A percentile compares a stretch with the other conserved stretches of the same genome.
Conservation (phyloP, 2,113 vertebrate genomes). For the Engraulis encrasicolus region DNA sequence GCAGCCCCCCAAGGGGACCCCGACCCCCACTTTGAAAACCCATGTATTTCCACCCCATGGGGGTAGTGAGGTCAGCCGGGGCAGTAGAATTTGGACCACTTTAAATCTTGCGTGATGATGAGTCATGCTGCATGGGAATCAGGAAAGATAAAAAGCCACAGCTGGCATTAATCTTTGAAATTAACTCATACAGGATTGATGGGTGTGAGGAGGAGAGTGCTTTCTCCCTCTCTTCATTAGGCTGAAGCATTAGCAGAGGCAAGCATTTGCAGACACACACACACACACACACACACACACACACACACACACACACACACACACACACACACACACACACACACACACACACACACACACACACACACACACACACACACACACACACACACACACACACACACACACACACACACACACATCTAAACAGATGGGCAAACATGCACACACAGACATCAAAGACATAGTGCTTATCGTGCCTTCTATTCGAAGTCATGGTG, state of each 20-base stretch:
- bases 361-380: neutral
- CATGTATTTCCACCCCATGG: no score
- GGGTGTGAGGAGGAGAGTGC: slow-evolving; percentile 52
- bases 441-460: neutral
- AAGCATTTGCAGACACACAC: neutral
- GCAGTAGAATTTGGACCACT: no score
- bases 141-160: slow-evolving; percentile 49
- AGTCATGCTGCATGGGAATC: neutral
- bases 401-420: neutral
- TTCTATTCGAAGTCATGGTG: neutral
- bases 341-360: neutral
- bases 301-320: neutral
- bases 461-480: neutral
- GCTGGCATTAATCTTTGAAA: slow-evolving; percentile 63
- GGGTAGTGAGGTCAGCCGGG: no score
- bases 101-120: neutral
- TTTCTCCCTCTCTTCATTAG: slow-evolving; percentile 29
- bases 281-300: neutral
- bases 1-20: no score
- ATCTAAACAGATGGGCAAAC: no score
- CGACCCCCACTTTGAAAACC: no score
- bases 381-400: neutral
- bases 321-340: neutral
- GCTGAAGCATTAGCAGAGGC: neutral
- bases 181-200: slow-evolving; percentile 61